Evolutionary conservation across 2,113 vertebrate genomes (phyloP).

Genomic region (Dascyllus trimaculatus): DNA sequence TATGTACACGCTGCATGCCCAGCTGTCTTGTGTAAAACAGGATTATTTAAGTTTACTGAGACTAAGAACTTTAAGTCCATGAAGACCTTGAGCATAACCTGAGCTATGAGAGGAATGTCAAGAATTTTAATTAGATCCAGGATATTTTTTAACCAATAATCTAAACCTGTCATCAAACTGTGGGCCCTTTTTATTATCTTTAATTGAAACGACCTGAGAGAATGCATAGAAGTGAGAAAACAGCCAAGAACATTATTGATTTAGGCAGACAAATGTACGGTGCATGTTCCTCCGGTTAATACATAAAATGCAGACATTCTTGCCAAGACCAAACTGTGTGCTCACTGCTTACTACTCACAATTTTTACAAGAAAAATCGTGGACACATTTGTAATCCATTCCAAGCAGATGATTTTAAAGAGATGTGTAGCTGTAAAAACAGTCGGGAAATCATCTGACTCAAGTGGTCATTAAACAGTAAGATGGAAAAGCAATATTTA

Average conservation of each 20-base stretch:
- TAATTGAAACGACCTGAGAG: constrained; percentile 49
- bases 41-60: constrained; percentile 85
- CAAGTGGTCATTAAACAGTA: no score
- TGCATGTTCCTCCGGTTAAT: background rate
- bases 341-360: constrained; percentile 7
- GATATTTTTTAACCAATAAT: constrained; percentile 70
- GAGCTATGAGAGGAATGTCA: constrained; percentile 81
- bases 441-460: no score
- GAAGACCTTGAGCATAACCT: constrained; percentile 80
- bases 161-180: constrained; percentile 66
- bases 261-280: background rate
- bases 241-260: constrained; percentile 26
- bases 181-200: constrained; percentile 45
- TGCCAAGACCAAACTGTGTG: background rate
- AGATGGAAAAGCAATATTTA: no score
- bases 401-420: background rate
- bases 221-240: constrained; percentile 11
- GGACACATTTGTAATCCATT: background rate
- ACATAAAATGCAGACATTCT: background rate
- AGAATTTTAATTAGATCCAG: constrained; percentile 86
- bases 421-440: background rate
- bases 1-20: constrained; percentile 56
- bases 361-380: constrained; percentile 13
- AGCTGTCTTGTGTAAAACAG: constrained; percentile 79
- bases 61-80: constrained; percentile 78